Evolutionary conservation across 2,797 vertebrate species (phyloP).

Genomic region (Hyperoplus immaculatus): DNA sequence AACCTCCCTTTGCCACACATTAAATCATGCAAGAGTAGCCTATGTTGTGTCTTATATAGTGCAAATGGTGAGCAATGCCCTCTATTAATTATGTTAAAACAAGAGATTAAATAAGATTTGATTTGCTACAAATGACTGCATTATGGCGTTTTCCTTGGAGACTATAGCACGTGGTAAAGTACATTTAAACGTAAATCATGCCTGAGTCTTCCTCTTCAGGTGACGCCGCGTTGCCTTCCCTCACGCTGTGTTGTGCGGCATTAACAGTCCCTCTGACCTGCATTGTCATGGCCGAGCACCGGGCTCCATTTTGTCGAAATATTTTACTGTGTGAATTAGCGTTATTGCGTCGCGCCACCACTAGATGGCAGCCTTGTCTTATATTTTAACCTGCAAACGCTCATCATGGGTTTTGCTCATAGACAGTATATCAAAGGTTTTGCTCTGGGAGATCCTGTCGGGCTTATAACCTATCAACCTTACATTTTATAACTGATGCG

Average conservation of each 20-base stretch:
- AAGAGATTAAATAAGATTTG: background rate
- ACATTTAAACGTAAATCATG: background rate
- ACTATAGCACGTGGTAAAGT: background rate
- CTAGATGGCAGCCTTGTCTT: conserved; percentile 64
- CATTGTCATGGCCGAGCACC: conserved; percentile 80
- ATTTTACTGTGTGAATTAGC: conserved; percentile 24
- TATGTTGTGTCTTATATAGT: background rate
- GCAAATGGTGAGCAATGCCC: background rate
- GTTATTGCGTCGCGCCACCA: background rate
- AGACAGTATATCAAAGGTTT: background rate
- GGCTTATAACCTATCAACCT: conserved; percentile 19
- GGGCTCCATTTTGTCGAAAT: conserved; percentile 84
- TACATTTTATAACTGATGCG: conserved; percentile 13
- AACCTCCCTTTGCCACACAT: background rate
- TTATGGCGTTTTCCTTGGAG: background rate
- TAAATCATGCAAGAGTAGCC: background rate
- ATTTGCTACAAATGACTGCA: conserved; percentile 19
- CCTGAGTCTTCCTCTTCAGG: background rate
- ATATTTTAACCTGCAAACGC: background rate
- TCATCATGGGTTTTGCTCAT: background rate
- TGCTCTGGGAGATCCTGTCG: background rate
- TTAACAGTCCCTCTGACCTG: conserved; percentile 67
- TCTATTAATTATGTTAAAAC: background rate
- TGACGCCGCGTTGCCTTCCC: background rate
- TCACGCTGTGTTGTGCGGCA: conserved; percentile 4